phyloP scores from a whole-genome alignment of 2,797 vertebrate genomes.

The Xerus rutilus region DNA sequence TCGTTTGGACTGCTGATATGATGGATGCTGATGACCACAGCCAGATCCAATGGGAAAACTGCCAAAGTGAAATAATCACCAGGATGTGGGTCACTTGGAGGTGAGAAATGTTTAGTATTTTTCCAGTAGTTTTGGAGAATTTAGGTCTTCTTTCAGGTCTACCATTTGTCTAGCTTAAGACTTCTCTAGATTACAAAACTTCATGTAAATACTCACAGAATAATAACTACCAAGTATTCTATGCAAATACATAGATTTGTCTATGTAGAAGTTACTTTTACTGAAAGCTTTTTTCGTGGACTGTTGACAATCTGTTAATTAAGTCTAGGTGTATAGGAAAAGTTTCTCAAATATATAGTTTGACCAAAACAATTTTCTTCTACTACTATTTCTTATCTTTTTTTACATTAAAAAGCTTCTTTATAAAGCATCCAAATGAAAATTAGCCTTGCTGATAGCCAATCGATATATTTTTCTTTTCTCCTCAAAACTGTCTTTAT shows the following conservation, averaged over 20 bases:
- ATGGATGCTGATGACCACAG: constrained; percentile 45
- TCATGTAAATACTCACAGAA: background rate
- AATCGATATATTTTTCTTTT: background rate
- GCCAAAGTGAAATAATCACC: constrained; percentile 22
- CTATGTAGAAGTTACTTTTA: background rate
- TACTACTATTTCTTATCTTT: background rate
- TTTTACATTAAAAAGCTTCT: background rate
- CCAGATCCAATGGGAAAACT: background rate
- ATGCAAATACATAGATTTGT: background rate
- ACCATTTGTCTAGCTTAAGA: background rate
- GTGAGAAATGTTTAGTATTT: background rate
- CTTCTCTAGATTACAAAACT: background rate
- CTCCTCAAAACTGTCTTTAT: background rate
- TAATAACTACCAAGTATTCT: background rate
- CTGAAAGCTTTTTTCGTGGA: background rate
- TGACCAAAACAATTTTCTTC: background rate
- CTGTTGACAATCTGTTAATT: background rate
- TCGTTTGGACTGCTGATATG: constrained; percentile 44
- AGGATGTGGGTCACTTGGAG: constrained; percentile 30
- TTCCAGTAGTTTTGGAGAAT: constrained; percentile 31
- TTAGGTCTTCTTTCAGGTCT: background rate
- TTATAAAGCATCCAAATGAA: background rate
- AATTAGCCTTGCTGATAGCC: background rate
- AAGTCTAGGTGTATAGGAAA: background rate
- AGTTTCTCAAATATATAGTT: background rate